Evolutionary conservation across 2,888 invertebrate genomes (phyloP), one percentile per base, ranked within the genome.

Genomic region (Lasius fuliginosus): DNA sequence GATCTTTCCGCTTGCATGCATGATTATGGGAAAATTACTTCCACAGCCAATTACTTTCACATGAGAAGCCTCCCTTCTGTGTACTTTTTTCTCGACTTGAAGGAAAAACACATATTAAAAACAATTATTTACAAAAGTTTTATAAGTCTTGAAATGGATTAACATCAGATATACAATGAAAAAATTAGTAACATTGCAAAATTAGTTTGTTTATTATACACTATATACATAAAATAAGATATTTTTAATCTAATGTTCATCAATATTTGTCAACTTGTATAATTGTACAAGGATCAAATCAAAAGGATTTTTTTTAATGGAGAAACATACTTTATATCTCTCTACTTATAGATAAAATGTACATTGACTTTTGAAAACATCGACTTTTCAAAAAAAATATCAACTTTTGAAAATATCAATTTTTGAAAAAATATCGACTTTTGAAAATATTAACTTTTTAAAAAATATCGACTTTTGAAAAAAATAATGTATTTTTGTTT

Each of bases 11-110:
- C 40, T 62, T 74, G 67, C 40, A 40, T 56, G 71, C 76, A 64
- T 81, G 73, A 86, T 87, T 88, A 88, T 88, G 58, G 88, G 77
- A 88, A 88, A 88, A 88, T 88, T 88, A 88, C 42, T 87, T 88
- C 88, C 49, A 84, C 82, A 81, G 5, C 77, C 74, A 84, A 88
- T 88, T 88, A 88, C 42, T 87, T 88, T 87, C 49, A 84, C 82
- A 81, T 84, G 85, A 84, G 69, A 76, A 71, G 40, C 36, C 36
- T 3, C 1, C 5, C 42, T 42, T 18, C 62, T 33, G 6, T n/a
- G 49, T 33, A 6, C 12, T 23, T 36, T 49, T 76, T 23, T 64
- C n/a, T 46, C 15, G 33, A 33, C 49, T 9, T 2, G 11, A 18
- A 27, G 12, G 0, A 65, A 53, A 49, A 36, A 36, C 3, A n/a